Evolutionary conservation across 2,797 vertebrate species (phyloP), one percentile per base, ranked within the genome.

Genomic region (Phrynocephalus forsythii): DNA sequence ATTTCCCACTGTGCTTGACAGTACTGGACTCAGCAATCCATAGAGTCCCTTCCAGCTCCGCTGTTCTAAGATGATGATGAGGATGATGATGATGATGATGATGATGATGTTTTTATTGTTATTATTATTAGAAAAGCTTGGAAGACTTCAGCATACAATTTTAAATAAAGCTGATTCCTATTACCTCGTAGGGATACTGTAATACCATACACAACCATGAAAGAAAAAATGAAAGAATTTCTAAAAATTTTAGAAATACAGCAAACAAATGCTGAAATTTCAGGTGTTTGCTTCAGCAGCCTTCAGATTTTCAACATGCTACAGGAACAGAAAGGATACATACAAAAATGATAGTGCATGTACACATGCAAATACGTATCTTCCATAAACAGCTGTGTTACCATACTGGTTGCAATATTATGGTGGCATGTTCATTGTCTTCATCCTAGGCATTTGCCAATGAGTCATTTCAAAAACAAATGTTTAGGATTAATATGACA

Each of bases 81-180:
- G 15, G 52, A 44, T 44, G 38, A 44, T 44, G 38, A 33, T 33
- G 13, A 56, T 56, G 52, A 56, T 56, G 52, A 56, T 56, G 52
- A 13, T 56, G 52, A 38, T 38, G 38, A 38, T 38, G 38, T 44
- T 44, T 56, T 56, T 15, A 56, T 10, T 9, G 13, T 56, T 56
- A 56, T 56, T 9, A 11, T 56, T 56, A 56, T 3, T 56, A 71
- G 16, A 76, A 76, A 22, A 76, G 22, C 50, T 22, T 80, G 24
- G 18, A 52, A 56, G 33, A 76, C 18, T 79, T 88, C 67, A 79
- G 68, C 22, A 73, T 84, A 38, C 6, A 4, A 50, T 28, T 84
- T 88, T 84, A 66, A n/a, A 72, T 72, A 79, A 84, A 84, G n/a
- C 28, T 80, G 7, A 84, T 84, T 79, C 22, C 28, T 20, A 88